Evolutionary conservation across 2,888 invertebrate species (phyloP), one percentile per base, ranked within the genome.

Genomic region (Spisula solida): DNA sequence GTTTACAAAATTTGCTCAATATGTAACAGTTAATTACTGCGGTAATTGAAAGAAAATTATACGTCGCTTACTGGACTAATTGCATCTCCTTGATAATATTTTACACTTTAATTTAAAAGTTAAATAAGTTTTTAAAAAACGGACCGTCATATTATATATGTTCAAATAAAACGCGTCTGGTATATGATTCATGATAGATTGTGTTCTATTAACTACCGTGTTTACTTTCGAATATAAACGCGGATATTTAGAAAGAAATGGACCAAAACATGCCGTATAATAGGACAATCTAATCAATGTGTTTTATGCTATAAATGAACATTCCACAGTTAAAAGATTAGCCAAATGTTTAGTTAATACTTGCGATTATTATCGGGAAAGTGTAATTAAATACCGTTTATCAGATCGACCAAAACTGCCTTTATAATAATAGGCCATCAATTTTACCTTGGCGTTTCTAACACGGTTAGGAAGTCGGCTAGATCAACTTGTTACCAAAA

Each of bases 41-140:
- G 60, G 25, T 66, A 66, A 66, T 66, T 66, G 60, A 66, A 66
- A 66, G 60, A 66, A 66, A 66, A 66, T 66, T 66, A 66, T n/a
- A 10, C 25, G 60, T 10, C 60, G 82, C n/a, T 82, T 60, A 82
- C 55, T 82, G 18, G n/a, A 41, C 82, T 70, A 56, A 70, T 70
- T 82, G 66, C 25, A 6, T 16, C 34, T 20, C 25, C 66, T 82
- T 82, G 82, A 82, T 60, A 66, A 29, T n/a, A 41, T 41, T 41
- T 66, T 66, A 82, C 82, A 82, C 66, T 47, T 82, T 82, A 70
- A 82, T 66, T 70, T 82, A 34, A 82, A 82, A 82, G 47, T 66
- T 47, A 82, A 82, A 82, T n/a, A n/a, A n/a, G n/a, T n/a, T n/a
- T n/a, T n/a, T n/a, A n/a, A 82, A 82, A 51, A 25, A n/a, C 25